A percentile compares a stretch with the other conserved stretches of the same genome.
Conservation (phyloP, 2,797 vertebrate genomes). For the Apogon talboti region DNA sequence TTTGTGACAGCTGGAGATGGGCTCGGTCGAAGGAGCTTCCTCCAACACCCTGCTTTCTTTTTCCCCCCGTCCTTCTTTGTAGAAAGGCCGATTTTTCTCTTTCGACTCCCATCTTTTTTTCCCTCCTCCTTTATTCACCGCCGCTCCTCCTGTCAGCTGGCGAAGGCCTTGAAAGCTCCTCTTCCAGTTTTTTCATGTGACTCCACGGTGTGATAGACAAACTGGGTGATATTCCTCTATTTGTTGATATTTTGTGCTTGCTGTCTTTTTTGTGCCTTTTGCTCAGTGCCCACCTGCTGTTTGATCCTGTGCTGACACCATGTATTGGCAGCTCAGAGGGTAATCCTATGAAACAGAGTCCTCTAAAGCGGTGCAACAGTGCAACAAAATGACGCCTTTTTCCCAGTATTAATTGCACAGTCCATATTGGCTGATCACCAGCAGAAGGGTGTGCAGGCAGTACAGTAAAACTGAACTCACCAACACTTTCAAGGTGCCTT, state of each 20-base stretch:
- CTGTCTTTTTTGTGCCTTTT: constrained; percentile 60
- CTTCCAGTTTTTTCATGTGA: constrained; percentile 44
- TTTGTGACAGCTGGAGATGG: constrained; percentile 98
- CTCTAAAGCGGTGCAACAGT: constrained; percentile 9
- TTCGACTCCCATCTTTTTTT: constrained; percentile 43
- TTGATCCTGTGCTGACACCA: constrained; percentile 69
- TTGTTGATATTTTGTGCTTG: constrained; percentile 78
- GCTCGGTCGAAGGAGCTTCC: constrained; percentile 79
- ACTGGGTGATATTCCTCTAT: constrained; percentile 75
- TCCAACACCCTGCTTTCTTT: constrained; percentile 68
- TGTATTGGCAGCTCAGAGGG: constrained; percentile 58
- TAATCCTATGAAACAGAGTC: constrained; percentile 50
- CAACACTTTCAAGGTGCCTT: constrained; percentile 46
- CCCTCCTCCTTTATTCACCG: constrained; percentile 58
- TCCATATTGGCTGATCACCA: constrained; percentile 12
- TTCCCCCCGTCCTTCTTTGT: constrained; percentile 60
- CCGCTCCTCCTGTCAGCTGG: constrained; percentile 73
- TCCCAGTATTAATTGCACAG: constrained; percentile 21
- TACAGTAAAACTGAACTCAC: constrained; percentile 23
- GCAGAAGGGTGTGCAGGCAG: background rate
- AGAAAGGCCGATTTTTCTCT: constrained; percentile 73
- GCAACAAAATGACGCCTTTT: constrained; percentile 33
- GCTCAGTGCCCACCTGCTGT: constrained; percentile 66
- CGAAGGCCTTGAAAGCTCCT: constrained; percentile 64
- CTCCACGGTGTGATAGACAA: constrained; percentile 72